A percentile compares a stretch with the other conserved stretches of the same genome.
These are phyloP conservation scores for Pantherophis vulpinus DNA, from an alignment of 2,797 vertebrate genomes.

Conservation along the genomic window DNA sequence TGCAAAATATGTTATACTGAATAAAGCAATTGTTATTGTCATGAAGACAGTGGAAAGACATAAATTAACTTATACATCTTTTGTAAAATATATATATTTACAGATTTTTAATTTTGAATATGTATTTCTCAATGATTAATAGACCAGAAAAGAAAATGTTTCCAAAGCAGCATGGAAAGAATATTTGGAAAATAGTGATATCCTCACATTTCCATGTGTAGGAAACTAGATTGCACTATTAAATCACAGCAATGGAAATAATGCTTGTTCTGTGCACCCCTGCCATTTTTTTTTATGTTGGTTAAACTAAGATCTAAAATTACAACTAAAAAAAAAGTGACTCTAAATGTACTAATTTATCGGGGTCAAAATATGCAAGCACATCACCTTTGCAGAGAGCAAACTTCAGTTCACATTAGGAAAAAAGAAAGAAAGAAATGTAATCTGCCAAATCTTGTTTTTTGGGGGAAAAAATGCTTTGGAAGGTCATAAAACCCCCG, in stretches of 20 bases:
- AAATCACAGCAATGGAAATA: neutral
- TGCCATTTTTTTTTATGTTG: neutral
- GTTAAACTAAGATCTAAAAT: neutral
- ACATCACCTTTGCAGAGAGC: neutral
- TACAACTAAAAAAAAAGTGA: neutral
- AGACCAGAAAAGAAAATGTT: neutral
- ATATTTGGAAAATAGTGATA: neutral
- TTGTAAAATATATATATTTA: neutral
- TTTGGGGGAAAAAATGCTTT: neutral
- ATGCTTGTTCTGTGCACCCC: neutral
- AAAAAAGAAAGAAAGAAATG: neutral
- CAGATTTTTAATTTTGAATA: neutral
- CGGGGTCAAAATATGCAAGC: neutral
- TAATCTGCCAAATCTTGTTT: conserved; percentile 21
- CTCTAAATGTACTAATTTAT: neutral
- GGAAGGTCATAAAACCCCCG: conserved; percentile 12
- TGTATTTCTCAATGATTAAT: neutral
- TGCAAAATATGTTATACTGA: conserved; percentile 53
- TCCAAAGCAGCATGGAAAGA: neutral
- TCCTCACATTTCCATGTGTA: neutral
- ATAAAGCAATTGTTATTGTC: conserved; percentile 30
- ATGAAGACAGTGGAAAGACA: conserved; percentile 38
- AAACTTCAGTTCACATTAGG: conserved; percentile 6
- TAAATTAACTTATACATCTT: neutral
- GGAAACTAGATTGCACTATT: neutral